Evolutionary conservation across 2,113 vertebrate species (phyloP).

Genomic region (Calypte anna): DNA sequence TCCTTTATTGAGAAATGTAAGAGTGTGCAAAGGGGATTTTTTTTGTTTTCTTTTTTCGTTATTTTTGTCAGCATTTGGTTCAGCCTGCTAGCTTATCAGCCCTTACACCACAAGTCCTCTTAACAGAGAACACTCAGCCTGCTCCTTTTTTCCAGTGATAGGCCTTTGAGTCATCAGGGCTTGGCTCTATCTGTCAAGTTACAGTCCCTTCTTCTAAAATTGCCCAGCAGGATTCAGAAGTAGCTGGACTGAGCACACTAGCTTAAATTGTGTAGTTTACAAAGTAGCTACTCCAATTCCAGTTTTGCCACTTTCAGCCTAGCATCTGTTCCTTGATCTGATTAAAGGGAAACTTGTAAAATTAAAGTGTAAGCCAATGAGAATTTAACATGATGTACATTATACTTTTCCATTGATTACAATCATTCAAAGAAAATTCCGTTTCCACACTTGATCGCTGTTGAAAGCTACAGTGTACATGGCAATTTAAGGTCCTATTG

Average conservation of each 20-base stretch:
- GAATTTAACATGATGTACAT: neutral
- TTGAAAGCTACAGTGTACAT: neutral
- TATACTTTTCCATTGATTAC: neutral
- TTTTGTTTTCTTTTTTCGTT: neutral
- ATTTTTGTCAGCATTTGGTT: neutral
- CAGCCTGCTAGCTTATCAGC: constrained; percentile 1
- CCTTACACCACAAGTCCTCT: neutral
- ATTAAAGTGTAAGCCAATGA: neutral
- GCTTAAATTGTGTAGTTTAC: neutral
- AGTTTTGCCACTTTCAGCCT: neutral
- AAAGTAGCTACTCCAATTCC: neutral
- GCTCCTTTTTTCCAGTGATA: neutral
- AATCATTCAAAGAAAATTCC: neutral
- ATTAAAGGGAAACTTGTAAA: constrained; percentile 25
- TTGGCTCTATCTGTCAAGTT: constrained; percentile 11
- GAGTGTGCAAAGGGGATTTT: neutral
- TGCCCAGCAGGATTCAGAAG: neutral
- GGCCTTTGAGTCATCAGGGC: neutral
- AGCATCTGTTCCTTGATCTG: neutral
- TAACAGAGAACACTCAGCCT: neutral
- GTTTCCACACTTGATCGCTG: neutral
- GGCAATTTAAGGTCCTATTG: neutral
- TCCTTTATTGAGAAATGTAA: neutral
- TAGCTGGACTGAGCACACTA: neutral
- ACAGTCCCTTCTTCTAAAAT: constrained; percentile 5